Evolutionary conservation across 2,113 vertebrate species (phyloP), one percentile per base, ranked within the genome.

Genomic region (Aleadryas rufinucha): DNA sequence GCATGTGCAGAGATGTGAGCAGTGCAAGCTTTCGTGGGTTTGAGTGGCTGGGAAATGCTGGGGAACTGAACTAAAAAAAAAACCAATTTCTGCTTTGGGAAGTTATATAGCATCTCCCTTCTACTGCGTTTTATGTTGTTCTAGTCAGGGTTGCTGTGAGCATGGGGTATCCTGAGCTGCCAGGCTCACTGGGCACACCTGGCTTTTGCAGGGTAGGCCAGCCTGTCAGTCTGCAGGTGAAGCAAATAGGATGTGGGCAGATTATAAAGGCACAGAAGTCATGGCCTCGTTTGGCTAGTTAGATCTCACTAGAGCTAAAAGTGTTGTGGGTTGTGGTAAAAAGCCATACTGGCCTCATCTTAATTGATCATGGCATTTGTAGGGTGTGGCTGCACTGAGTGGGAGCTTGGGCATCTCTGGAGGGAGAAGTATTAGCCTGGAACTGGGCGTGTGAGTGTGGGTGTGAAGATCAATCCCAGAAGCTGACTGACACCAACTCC

Each of bases 1-100:
- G 23, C 0, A 0, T 13, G 13, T 65, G 37, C 19, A 65, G 52
- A 41, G 56, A 14, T 57, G 11, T 30, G 42, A 75, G 59, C 61
- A 56, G 22, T 5, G 2, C 16, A 13, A 20, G 16, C 56, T 65
- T 79, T 44, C 12, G 7, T 33, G 47, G 16, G 7, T 65, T 86
- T 57, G 26, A 57, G 21, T 54, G 30, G 24, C 33, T 87, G 74
- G 68, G 56, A 74, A 50, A 11, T 70, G 28, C 23, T 50, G 39
- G 2, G 11, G 21, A 35, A 15, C 21, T 44, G 33, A n/a, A 50
- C 24, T 53, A 7, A 53, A 68, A 53, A 11, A 11, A 33, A 50
- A 20, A 45, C 3, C 3, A 54, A 22, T 4, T 78, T 72, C 17
- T 65, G 9, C n/a, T 56, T 33, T 10, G 22, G 21, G 7, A 71